Evolutionary conservation across 2,113 vertebrate species (phyloP).

Genomic region (Ceyx melanurus): DNA sequence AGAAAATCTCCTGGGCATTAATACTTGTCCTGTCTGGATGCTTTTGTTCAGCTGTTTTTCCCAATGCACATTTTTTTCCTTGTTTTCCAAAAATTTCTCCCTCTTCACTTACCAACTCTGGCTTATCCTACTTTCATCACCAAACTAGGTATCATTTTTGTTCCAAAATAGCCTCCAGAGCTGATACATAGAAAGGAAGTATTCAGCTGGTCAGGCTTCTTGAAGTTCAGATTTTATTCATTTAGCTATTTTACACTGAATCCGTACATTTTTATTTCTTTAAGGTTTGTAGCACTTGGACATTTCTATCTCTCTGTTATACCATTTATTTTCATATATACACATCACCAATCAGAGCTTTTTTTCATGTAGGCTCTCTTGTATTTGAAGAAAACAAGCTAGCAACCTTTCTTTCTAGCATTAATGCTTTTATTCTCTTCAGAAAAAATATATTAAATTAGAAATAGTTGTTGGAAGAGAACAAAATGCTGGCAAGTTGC

Average conservation of each 20-base stretch:
- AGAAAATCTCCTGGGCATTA: neutral
- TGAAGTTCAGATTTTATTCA: neutral
- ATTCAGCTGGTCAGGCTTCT: neutral
- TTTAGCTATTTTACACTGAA: neutral
- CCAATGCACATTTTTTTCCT: neutral
- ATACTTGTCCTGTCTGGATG: neutral
- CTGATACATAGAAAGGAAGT: too few relatives aligned
- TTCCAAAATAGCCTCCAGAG: neutral
- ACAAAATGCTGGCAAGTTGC: neutral
- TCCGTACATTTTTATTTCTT: neutral
- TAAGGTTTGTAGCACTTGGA: neutral
- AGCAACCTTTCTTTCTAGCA: neutral
- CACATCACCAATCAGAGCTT: neutral
- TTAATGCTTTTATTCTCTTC: neutral
- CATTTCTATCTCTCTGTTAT: neutral
- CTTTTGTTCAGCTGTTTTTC: neutral
- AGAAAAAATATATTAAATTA: neutral
- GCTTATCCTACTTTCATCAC: neutral
- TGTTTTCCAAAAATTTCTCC: neutral
- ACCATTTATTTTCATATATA: neutral
- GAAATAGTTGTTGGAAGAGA: neutral
- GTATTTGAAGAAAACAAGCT: neutral
- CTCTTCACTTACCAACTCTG: neutral
- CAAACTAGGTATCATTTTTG: neutral
- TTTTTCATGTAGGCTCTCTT: neutral